Evolutionary conservation across 2,888 invertebrate species (phyloP).

Genomic region (Empis stercorea): DNA sequence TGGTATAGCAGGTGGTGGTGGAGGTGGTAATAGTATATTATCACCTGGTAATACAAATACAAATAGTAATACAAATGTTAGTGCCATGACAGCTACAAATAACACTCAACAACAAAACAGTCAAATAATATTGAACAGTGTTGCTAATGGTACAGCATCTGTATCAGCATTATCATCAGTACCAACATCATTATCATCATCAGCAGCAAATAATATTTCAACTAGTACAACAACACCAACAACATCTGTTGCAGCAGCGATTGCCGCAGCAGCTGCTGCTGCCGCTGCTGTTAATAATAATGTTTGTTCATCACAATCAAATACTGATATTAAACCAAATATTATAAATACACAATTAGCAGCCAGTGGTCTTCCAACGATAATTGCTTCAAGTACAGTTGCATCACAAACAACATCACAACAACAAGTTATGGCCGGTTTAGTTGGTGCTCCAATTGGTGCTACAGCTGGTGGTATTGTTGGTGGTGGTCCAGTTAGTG

Average conservation of each 20-base stretch:
- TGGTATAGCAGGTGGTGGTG: not conserved
- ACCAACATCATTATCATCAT: not conserved
- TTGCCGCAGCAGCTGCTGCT: not conserved
- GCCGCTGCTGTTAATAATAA: too few species aligned
- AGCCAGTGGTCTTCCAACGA: not conserved
- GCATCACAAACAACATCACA: slow-evolving; percentile 22
- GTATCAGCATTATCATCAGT: not conserved
- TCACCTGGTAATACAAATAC: not conserved
- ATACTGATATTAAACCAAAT: too few species aligned
- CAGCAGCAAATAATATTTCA: not conserved
- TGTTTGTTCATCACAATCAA: too few species aligned
- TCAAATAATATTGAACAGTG: not conserved
- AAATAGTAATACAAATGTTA: not conserved
- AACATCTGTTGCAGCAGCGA: not conserved
- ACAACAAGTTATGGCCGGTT: slow-evolving; percentile 28
- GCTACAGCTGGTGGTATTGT: slow-evolving; percentile 24
- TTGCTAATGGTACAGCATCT: not conserved
- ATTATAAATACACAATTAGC: not conserved
- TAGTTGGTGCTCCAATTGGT: slow-evolving; percentile 22
- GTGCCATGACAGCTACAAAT: not conserved
- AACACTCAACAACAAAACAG: not conserved
- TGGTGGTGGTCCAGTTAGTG: slow-evolving; percentile 5
- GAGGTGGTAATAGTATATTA: not conserved
- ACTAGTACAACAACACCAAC: not conserved
- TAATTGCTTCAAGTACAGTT: slow-evolving; percentile 6